A percentile compares a stretch with the other conserved stretches of the same genome.
phyloP scores from a whole-genome alignment of 2,888 invertebrate species.

The Macaria notata region DNA sequence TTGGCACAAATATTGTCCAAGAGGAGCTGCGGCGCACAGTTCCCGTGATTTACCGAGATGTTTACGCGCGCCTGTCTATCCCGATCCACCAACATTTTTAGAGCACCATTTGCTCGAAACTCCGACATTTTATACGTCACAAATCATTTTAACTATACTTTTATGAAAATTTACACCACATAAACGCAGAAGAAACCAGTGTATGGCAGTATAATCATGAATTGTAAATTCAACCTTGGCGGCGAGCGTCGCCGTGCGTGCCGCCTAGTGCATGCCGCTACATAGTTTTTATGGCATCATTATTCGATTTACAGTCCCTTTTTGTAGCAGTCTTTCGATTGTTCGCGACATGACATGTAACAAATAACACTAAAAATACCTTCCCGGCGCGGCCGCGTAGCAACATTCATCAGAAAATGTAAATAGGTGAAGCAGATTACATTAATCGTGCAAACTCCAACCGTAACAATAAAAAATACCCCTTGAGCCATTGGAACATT shows the following conservation, averaged over 20 bases:
- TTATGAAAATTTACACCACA: slow-evolving; percentile 52
- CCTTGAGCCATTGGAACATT: slow-evolving; percentile 59
- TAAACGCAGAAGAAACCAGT: too few relatives aligned
- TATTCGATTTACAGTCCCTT: slow-evolving; percentile 28
- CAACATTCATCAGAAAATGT: slow-evolving; percentile 11
- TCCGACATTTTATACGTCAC: slow-evolving; percentile 65
- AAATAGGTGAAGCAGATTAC: slow-evolving; percentile 21
- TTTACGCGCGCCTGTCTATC: slow-evolving; percentile 72
- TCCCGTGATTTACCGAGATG: slow-evolving; percentile 77
- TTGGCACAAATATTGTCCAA: slow-evolving; percentile 80
- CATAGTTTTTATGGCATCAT: slow-evolving; percentile 28
- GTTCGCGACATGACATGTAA: slow-evolving; percentile 19
- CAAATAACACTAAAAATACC: slow-evolving; percentile 7
- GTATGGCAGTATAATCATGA: slow-evolving; percentile 14
- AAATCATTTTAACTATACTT: slow-evolving; percentile 64
- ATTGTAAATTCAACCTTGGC: slow-evolving; percentile 30
- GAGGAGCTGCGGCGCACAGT: slow-evolving; percentile 69
- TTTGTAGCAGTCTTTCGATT: slow-evolving; percentile 26
- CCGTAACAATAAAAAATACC: slow-evolving; percentile 57
- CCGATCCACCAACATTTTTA: slow-evolving; percentile 68
- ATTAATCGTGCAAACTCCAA: slow-evolving; percentile 37
- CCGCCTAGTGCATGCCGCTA: slow-evolving; percentile 27
- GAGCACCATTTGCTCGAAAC: slow-evolving; percentile 62
- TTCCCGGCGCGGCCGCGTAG: neutral
- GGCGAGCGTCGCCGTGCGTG: slow-evolving; percentile 30